phyloP scores from a whole-genome alignment of 2,888 invertebrate species.

The Gortyna flavago region DNA sequence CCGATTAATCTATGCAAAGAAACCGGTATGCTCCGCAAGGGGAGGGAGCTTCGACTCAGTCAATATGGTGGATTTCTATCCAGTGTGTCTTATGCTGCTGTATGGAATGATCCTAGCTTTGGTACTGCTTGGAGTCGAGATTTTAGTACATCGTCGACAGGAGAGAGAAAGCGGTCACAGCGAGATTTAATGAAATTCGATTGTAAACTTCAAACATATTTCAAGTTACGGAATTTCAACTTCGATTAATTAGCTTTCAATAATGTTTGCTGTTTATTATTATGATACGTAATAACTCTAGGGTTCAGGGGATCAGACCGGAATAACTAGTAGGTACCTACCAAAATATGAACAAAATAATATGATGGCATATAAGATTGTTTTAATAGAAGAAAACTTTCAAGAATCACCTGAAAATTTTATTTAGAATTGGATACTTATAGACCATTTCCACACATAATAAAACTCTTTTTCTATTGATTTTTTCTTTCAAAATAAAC shows the following conservation, averaged over 20 bases:
- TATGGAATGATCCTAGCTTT: constrained; percentile 81
- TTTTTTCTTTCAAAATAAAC: constrained; percentile 8
- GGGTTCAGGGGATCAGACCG: no score
- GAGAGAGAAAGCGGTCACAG: background rate
- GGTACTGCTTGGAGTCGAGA: constrained; percentile 76
- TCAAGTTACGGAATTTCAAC: background rate
- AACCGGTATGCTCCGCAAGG: constrained; percentile 90
- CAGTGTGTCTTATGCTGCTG: constrained; percentile 84
- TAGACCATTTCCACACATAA: no score
- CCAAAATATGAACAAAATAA: background rate
- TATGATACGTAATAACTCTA: no score
- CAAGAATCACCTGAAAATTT: background rate
- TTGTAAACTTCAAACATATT: background rate
- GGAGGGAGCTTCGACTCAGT: constrained; percentile 91
- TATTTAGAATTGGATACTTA: no score
- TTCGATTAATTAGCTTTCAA: background rate
- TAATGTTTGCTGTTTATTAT: background rate
- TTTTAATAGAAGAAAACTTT: background rate
- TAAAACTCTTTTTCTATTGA: no score
- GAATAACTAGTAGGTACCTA: no score
- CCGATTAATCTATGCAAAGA: constrained; percentile 89
- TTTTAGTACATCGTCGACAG: constrained; percentile 64
- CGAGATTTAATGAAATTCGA: background rate
- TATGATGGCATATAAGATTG: background rate
- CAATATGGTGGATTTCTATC: constrained; percentile 90